phyloP scores from a whole-genome alignment of 2,113 vertebrate species.

The Carettochelys insculpta region DNA sequence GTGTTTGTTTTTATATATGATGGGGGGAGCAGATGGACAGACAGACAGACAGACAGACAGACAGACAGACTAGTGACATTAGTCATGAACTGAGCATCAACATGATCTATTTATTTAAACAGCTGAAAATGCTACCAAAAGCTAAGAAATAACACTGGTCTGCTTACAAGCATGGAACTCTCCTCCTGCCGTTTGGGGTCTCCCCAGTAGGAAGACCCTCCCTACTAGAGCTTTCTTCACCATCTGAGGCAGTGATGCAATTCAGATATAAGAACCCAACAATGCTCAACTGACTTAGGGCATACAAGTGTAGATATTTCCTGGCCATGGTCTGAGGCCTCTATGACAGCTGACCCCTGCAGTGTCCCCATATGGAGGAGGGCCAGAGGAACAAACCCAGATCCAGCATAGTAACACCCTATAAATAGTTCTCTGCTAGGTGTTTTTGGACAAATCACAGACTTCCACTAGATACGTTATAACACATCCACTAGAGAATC shows the following conservation, averaged over 20 bases:
- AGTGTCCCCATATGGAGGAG: rapidly evolving
- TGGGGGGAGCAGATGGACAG: too few relatives aligned
- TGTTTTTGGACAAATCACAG: background rate
- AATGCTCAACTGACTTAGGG: background rate
- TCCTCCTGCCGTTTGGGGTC: background rate
- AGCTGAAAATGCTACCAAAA: background rate
- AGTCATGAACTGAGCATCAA: background rate
- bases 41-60: too few relatives aligned
- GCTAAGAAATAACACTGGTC: background rate
- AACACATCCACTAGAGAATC: background rate
- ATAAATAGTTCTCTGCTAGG: background rate
- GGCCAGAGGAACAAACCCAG: background rate
- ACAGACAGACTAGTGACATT: background rate
- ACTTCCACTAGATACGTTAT: too few relatives aligned
- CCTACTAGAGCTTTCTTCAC: background rate
- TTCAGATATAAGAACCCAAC: rapidly evolving
- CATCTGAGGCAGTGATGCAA: background rate
- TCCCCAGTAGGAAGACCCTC: background rate
- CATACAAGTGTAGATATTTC: background rate
- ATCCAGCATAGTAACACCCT: background rate
- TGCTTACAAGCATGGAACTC: background rate
- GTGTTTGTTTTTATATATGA: too few relatives aligned
- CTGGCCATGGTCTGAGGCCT: background rate
- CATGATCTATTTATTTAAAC: background rate
- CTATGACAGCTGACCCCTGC: background rate